Evolutionary conservation across 2,797 vertebrate genomes (phyloP), one percentile per base, ranked within the genome.

Genomic region (Myiothlypis chrysogaster): DNA sequence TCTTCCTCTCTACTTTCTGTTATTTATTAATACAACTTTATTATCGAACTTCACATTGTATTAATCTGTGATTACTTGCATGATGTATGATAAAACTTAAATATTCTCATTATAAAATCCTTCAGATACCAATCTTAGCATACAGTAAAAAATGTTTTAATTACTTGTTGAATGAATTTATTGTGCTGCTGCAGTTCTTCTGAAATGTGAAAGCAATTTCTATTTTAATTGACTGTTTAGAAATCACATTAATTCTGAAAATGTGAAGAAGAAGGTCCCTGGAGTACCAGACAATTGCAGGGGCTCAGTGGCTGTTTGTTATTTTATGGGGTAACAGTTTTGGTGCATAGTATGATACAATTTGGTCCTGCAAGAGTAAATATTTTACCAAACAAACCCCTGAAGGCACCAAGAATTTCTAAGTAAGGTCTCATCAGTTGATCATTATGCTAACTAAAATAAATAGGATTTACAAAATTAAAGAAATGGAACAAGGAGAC

Each of bases 191-290:
- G 25, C 64, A 75, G 32, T 77, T 91, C 46, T 85, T 83, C 65
- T 63, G 55, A 93, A 92, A 82, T 7, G 16, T 52, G 80, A 94
- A 87, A 70, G 41, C 41, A 87, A 89, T 77, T 87, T 91, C 64
- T 91, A 7, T 82, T 92, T 78, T 70, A 92, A 89, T 87, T 76
- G 79, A 87, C 70, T 61, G 22, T 70, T 84, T 63, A 76, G 44
- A 96, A 78, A 65, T 72, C 47, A 59, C 0, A 3, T 21, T 83
- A 66, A 52, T 35, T 75, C 28, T 71, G 21, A 80, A 91, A 77
- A 87, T 27, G 16, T 35, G 60, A 87, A 89, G 68, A 80, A 16
- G 34, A 73, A 80, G 44, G 47, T 77, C 34, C 41, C 82, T 66
- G 71, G 25, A 77, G 60, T 27, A 83, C 13, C 34, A 66, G 30